These are phyloP conservation scores for Drosophila bunnanda DNA, from an alignment of 2,888 invertebrate species.

Conservation along the genomic window DNA sequence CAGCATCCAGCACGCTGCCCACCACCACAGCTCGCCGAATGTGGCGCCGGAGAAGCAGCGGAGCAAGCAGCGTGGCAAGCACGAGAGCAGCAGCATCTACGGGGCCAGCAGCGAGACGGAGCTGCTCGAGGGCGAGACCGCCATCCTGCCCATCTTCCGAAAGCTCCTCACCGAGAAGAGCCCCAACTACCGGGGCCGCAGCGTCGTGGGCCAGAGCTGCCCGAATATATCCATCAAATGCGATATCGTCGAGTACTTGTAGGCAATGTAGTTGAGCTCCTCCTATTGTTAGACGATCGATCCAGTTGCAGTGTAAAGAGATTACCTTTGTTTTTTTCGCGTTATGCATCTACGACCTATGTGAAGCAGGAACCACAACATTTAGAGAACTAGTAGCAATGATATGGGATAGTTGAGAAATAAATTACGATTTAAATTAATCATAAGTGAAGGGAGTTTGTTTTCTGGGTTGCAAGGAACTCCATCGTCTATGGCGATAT, in stretches of 20 bases:
- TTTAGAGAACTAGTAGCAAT: constrained; percentile 64
- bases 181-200: constrained; percentile 86
- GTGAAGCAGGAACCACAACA: constrained; percentile 45
- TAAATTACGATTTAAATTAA: constrained; percentile 49
- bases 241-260: constrained; percentile 97
- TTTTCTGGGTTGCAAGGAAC: neutral
- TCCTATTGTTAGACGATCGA: constrained; percentile 44
- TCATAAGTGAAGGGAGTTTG: neutral
- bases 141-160: constrained; percentile 95
- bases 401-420: constrained; percentile 66
- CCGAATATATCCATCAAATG: constrained; percentile 98
- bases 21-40: constrained; percentile 88
- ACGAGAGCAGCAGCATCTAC: constrained; percentile 86
- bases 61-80: constrained; percentile 81
- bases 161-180: constrained; percentile 94
- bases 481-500: no score
- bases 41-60: constrained; percentile 86
- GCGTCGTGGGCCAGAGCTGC: constrained; percentile 90
- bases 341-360: constrained; percentile 38
- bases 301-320: constrained; percentile 54
- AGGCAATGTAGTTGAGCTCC: constrained; percentile 80
- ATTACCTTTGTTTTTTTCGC: constrained; percentile 49
- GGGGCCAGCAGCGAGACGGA: constrained; percentile 94
- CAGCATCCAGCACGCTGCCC: constrained; percentile 85
- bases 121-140: constrained; percentile 90